phyloP scores from a whole-genome alignment of 2,888 invertebrate species.

The Linyphia triangularis region DNA sequence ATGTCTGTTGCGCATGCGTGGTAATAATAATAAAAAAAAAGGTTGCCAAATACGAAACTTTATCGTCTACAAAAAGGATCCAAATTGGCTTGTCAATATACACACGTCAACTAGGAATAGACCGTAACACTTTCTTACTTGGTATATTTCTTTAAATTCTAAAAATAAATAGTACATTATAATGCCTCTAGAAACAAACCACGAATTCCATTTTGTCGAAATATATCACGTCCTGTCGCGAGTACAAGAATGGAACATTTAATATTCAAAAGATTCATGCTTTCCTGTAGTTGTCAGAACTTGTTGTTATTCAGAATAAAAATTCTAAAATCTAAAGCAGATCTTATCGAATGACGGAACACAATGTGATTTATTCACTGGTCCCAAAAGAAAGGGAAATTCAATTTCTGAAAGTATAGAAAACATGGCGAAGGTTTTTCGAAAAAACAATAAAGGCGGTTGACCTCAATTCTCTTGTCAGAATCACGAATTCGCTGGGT shows the following conservation, averaged over 20 bases:
- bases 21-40: no score
- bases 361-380: conserved; percentile 30
- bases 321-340: neutral
- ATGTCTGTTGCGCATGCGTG: no score
- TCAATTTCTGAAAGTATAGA: conserved; percentile 44
- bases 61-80: no score
- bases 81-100: no score
- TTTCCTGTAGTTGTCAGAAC: neutral
- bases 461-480: conserved; percentile 39
- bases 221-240: no score
- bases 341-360: conserved; percentile 48
- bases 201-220: no score
- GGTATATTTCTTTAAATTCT: no score
- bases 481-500: conserved; percentile 48
- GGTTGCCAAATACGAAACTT: no score
- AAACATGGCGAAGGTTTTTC: neutral
- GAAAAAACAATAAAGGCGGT: conserved; percentile 17
- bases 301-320: conserved; percentile 36
- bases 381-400: conserved; percentile 42
- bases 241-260: neutral
- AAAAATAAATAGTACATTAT: no score
- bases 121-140: no score
- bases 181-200: no score
- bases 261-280: conserved; percentile 23
- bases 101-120: no score